Conservation (phyloP, 2,888 invertebrate species). For the Eupithecia tripunctaria region DNA sequence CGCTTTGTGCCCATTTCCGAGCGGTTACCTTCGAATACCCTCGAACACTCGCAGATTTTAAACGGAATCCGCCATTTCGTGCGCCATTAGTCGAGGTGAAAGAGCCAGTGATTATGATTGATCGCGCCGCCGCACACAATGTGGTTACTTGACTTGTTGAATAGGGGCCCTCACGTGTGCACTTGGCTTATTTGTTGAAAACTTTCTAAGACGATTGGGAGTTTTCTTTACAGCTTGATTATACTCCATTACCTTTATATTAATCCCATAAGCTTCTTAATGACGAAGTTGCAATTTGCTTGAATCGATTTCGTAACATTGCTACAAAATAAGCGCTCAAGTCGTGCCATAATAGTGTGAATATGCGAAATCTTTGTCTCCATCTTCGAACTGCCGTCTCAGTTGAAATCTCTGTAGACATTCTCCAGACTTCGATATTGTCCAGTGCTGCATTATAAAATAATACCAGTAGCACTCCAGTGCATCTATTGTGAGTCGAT, state of each 20-base stretch:
- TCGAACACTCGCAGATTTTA: constrained; percentile 77
- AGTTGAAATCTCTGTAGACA: constrained; percentile 28
- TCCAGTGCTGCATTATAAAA: constrained; percentile 53
- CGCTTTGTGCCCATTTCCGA: constrained; percentile 79
- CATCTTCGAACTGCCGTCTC: constrained; percentile 18
- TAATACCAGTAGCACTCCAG: constrained; percentile 59
- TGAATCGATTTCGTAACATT: background rate
- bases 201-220: constrained; percentile 55
- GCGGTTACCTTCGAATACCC: constrained; percentile 79
- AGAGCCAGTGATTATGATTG: constrained; percentile 83
- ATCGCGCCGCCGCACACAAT: constrained; percentile 71
- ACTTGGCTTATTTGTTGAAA: constrained; percentile 67
- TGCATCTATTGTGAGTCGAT: constrained; percentile 76
- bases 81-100: constrained; percentile 83
- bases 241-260: constrained; percentile 46
- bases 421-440: constrained; percentile 38
- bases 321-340: background rate
- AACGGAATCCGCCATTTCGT: constrained; percentile 81
- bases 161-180: constrained; percentile 74
- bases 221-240: constrained; percentile 46
- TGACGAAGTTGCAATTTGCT: background rate
- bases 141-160: constrained; percentile 77
- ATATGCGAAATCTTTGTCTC: constrained; percentile 8
- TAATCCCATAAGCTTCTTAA: background rate
- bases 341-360: background rate